A percentile compares a stretch with the other conserved stretches of the same genome.
Evolutionary conservation across 2,888 invertebrate genomes (phyloP).

Genomic region (Himalopsyche japonica): DNA sequence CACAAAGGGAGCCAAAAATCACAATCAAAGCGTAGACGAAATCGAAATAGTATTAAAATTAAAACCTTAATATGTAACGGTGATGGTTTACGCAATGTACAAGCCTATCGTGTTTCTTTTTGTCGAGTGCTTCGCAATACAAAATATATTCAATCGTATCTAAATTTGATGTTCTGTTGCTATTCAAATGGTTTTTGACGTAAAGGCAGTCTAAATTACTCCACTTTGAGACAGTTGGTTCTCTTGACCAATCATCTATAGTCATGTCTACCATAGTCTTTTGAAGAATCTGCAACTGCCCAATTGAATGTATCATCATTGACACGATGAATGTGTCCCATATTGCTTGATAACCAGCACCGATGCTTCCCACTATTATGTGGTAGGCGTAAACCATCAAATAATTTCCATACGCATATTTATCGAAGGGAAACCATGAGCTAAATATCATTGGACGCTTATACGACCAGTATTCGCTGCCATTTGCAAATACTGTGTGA

Average conservation of each 20-base stretch:
- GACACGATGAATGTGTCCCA: slow-evolving; percentile 53
- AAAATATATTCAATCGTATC: not conserved
- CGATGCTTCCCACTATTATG: slow-evolving; percentile 49
- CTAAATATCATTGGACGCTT: slow-evolving; percentile 35
- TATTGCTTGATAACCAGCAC: slow-evolving; percentile 52
- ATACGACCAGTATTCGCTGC: slow-evolving; percentile 33
- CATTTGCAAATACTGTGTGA: slow-evolving; percentile 24
- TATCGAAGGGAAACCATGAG: slow-evolving; percentile 40
- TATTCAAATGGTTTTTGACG: not conserved
- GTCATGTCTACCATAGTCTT: not conserved
- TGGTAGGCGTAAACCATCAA: slow-evolving; percentile 44
- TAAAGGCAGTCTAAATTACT: not conserved
- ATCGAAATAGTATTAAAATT: not conserved
- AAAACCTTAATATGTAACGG: slow-evolving; percentile 31
- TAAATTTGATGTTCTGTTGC: slow-evolving; percentile 2
- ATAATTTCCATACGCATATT: slow-evolving; percentile 22
- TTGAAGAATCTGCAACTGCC: slow-evolving; percentile 50
- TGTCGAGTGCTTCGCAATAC: not conserved
- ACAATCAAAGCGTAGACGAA: too few relatives aligned
- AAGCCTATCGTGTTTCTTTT: slow-evolving; percentile 4
- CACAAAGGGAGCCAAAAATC: too few relatives aligned
- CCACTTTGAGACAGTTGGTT: not conserved
- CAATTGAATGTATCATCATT: slow-evolving; percentile 53
- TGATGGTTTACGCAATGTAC: slow-evolving; percentile 34
- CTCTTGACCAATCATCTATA: not conserved